These are phyloP conservation scores for Xanthostigma xanthostigma DNA, from an alignment of 2,888 invertebrate genomes.

Conservation along the genomic window DNA sequence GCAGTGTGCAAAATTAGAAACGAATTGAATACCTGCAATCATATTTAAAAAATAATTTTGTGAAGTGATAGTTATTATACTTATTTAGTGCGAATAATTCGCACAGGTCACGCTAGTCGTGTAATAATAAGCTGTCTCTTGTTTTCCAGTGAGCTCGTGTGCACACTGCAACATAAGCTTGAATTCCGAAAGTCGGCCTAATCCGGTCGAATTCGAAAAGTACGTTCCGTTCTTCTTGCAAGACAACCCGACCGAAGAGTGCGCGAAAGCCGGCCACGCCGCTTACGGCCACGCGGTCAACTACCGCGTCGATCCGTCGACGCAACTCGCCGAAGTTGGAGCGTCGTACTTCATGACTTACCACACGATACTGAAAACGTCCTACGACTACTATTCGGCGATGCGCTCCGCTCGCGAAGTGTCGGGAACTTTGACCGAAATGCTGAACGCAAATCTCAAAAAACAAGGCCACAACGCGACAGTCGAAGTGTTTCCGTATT, in stretches of 20 bases:
- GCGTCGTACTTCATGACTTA: constrained; percentile 90
- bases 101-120: too few relatives aligned
- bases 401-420: constrained; percentile 67
- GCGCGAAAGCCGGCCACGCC: constrained; percentile 76
- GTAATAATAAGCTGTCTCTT: not conserved
- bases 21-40: too few relatives aligned
- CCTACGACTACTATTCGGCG: constrained; percentile 79
- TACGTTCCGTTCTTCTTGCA: constrained; percentile 69
- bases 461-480: constrained; percentile 29
- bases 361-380: constrained; percentile 81
- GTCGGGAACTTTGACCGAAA: constrained; percentile 68
- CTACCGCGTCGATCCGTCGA: constrained; percentile 29
- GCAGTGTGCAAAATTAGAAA: too few relatives aligned
- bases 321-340: constrained; percentile 36
- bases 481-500: constrained; percentile 74
- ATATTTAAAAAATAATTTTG: too few relatives aligned
- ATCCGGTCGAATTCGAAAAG: constrained; percentile 43
- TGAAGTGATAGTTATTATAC: too few relatives aligned
- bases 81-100: too few relatives aligned
- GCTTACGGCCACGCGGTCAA: constrained; percentile 64
- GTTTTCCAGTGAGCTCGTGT: constrained; percentile 22
- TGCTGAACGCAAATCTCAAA: constrained; percentile 45
- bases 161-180: constrained; percentile 34
- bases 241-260: constrained; percentile 60
- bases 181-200: constrained; percentile 41